A percentile compares a stretch with the other conserved stretches of the same genome.
Evolutionary conservation across 2,113 vertebrate species (phyloP).

Genomic region (Rhinichthys klamathensis): DNA sequence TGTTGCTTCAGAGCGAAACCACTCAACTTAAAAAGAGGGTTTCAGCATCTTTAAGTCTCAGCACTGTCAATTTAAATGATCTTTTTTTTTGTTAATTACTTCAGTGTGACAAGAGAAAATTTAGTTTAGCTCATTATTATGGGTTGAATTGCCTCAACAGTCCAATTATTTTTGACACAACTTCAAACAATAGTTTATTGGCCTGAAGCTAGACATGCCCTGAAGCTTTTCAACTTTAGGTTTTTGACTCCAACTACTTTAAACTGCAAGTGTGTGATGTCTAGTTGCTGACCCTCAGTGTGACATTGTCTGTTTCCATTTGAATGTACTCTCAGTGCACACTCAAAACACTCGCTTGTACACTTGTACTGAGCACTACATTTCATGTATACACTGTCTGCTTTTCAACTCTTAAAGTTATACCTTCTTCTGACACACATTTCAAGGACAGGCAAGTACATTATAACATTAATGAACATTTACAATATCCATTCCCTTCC

Average conservation of each 20-base stretch:
- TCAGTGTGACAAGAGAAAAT: not conserved
- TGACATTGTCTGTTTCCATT: not conserved
- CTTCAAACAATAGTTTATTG: not conserved
- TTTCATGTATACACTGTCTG: not conserved
- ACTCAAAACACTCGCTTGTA: not conserved
- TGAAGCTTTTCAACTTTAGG: not conserved
- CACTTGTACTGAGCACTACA: not conserved
- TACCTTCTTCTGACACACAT: not conserved
- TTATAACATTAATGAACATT: not conserved
- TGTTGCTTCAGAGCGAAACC: conserved; percentile 68
- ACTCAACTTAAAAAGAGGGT: conserved; percentile 70
- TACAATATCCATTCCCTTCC: not conserved
- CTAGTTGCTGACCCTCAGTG: not conserved
- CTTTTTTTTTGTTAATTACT: conserved; percentile 48
- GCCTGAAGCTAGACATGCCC: not conserved
- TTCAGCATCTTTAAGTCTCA: conserved; percentile 64
- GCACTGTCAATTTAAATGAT: conserved; percentile 51
- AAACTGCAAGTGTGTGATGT: not conserved
- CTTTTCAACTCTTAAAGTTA: conserved; percentile 12
- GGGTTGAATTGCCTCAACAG: not conserved
- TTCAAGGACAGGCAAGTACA: not conserved
- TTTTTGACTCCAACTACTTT: not conserved
- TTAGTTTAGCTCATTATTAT: conserved; percentile 13
- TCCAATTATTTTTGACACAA: not conserved
- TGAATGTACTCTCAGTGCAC: not conserved